Conservation (phyloP, 2,113 vertebrate species). For the Tupaia chinensis region DNA sequence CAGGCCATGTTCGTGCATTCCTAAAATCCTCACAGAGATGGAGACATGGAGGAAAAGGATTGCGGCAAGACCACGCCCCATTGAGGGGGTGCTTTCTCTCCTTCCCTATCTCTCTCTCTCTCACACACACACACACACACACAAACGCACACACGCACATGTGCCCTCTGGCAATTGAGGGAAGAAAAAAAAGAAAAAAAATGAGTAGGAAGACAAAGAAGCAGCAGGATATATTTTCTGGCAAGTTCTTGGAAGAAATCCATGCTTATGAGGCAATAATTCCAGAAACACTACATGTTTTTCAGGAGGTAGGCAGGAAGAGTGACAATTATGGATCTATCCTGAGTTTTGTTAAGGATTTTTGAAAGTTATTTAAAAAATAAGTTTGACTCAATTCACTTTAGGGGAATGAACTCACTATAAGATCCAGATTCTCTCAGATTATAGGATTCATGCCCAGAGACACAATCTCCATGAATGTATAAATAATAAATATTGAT, state of each 20-base stretch:
- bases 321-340: not conserved
- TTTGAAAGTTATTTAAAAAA: constrained; percentile 22
- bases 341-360: not conserved
- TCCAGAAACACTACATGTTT: not conserved
- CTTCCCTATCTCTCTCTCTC: no score
- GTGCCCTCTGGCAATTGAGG: no score
- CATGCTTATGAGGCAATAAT: not conserved
- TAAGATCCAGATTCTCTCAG: not conserved
- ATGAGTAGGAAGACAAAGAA: not conserved
- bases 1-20: no score
- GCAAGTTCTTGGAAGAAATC: constrained; percentile 13
- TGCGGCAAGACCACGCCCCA: no score
- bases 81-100: no score
- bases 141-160: no score
- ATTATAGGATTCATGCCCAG: not conserved
- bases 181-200: no score
- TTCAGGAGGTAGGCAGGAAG: not conserved
- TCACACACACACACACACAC: no score
- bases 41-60: no score
- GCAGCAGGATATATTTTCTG: not conserved
- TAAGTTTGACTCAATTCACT: not conserved
- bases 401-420: not conserved
- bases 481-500: not conserved
- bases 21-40: no score
- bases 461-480: not conserved